Conservation (phyloP, 2,113 vertebrate species). For the Cricetomys ansorgei region DNA sequence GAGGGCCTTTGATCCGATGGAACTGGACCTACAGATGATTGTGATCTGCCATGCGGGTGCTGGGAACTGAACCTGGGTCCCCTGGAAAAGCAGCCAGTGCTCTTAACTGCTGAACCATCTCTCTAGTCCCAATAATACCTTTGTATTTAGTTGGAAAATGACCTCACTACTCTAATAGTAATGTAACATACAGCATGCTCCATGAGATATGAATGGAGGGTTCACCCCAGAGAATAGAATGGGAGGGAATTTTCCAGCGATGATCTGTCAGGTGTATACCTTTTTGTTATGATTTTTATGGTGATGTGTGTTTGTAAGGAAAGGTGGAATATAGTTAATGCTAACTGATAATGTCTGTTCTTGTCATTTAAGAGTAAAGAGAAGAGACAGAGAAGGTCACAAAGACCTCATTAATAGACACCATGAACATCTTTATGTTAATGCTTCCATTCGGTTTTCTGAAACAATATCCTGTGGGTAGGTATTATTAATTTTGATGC, state of each 20-base stretch:
- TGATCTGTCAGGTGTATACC: background rate
- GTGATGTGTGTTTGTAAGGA: background rate
- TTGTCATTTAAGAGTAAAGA: slow-evolving; percentile 27
- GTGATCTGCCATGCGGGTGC: background rate
- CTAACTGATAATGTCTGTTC: background rate
- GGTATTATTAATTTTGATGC: slow-evolving; percentile 1
- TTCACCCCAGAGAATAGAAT: background rate
- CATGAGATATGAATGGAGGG: background rate
- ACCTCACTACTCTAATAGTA: background rate
- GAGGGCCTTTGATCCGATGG: background rate
- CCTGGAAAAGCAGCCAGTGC: background rate
- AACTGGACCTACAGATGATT: background rate
- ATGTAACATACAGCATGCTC: background rate
- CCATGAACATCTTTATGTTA: background rate
- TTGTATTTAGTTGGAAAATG: slow-evolving; percentile 6
- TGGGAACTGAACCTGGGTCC: background rate
- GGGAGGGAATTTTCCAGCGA: background rate
- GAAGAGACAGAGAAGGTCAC: background rate
- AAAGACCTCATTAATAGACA: background rate
- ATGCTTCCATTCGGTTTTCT: slow-evolving; percentile 28
- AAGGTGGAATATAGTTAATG: background rate
- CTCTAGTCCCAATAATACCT: background rate
- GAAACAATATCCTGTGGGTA: background rate
- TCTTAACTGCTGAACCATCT: background rate
- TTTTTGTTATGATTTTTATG: background rate